phyloP scores from a whole-genome alignment of 2,113 vertebrate genomes.

The Thymallus thymallus region DNA sequence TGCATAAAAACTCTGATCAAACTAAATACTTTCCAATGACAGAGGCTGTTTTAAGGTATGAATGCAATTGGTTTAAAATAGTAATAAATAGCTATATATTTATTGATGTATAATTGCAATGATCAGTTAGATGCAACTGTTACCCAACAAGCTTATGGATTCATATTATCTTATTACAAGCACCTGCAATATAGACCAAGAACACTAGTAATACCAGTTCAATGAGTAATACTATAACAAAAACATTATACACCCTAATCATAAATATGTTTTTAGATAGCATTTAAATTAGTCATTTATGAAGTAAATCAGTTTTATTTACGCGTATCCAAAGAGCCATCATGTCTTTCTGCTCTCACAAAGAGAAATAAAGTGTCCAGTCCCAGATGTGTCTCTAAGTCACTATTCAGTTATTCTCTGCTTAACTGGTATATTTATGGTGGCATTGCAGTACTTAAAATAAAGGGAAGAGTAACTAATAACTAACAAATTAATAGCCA shows the following conservation, averaged over 20 bases:
- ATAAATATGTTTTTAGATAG: too few relatives aligned
- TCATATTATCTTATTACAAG: too few relatives aligned
- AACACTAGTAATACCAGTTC: too few relatives aligned
- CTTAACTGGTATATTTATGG: too few relatives aligned
- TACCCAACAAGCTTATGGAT: too few relatives aligned
- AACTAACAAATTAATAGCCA: not conserved
- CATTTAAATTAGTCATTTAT: too few relatives aligned
- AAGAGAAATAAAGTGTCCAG: constrained; percentile 32
- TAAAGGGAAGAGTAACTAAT: not conserved
- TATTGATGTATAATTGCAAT: not conserved
- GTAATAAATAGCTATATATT: not conserved
- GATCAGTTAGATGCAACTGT: not conserved
- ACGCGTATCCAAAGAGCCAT: not conserved
- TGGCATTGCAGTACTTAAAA: not conserved
- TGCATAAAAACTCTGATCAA: not conserved
- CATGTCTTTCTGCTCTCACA: not conserved
- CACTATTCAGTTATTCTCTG: not conserved
- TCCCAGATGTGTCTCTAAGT: not conserved
- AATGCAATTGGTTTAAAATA: not conserved
- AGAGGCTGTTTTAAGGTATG: not conserved
- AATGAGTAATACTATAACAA: too few relatives aligned
- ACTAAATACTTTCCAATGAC: not conserved
- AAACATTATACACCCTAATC: too few relatives aligned
- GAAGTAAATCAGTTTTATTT: not conserved
- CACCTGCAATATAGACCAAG: too few relatives aligned